phyloP scores from a whole-genome alignment of 92 coral and sea anemone genomes.

The Palythoa heliodiscus region DNA sequence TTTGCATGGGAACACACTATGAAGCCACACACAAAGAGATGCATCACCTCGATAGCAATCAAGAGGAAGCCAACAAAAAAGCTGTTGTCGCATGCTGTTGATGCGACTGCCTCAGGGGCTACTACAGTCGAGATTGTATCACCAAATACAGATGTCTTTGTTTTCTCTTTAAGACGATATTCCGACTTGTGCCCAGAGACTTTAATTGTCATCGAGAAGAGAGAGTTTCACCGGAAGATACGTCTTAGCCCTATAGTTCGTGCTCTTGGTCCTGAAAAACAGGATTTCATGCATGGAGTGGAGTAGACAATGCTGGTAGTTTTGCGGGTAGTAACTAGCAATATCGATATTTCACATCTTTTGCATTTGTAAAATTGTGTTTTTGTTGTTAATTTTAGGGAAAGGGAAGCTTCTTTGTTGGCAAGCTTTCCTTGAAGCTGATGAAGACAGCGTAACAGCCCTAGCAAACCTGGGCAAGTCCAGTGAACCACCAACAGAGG shows the following conservation, averaged over 20 bases:
- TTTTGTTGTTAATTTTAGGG: slow-evolving; percentile 13
- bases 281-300: slow-evolving; percentile 53
- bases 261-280: slow-evolving; percentile 52
- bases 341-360: slow-evolving; percentile 10
- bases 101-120: slow-evolving; percentile 57
- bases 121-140: slow-evolving; percentile 46
- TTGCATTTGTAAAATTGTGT: slow-evolving; percentile 34
- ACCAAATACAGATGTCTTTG: slow-evolving; percentile 65
- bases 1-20: slow-evolving; percentile 44
- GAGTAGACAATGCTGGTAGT: slow-evolving; percentile 38
- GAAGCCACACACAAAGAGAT: slow-evolving; percentile 52
- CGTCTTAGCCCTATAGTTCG: slow-evolving; percentile 34
- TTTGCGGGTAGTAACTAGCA: slow-evolving; percentile 31
- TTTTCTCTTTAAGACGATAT: slow-evolving; percentile 44
- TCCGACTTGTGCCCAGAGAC: background rate
- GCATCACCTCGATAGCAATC: slow-evolving; percentile 50
- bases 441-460: slow-evolving; percentile 23
- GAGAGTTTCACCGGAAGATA: slow-evolving; percentile 20
- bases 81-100: slow-evolving; percentile 56
- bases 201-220: slow-evolving; percentile 16
- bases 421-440: slow-evolving; percentile 37
- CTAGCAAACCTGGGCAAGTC: slow-evolving; percentile 38
- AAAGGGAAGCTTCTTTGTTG: slow-evolving; percentile 44
- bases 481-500: slow-evolving; percentile 14
- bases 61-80: slow-evolving; percentile 68